Conservation (phyloP, 2,797 vertebrate species). For the Rhinichthys osculus region DNA sequence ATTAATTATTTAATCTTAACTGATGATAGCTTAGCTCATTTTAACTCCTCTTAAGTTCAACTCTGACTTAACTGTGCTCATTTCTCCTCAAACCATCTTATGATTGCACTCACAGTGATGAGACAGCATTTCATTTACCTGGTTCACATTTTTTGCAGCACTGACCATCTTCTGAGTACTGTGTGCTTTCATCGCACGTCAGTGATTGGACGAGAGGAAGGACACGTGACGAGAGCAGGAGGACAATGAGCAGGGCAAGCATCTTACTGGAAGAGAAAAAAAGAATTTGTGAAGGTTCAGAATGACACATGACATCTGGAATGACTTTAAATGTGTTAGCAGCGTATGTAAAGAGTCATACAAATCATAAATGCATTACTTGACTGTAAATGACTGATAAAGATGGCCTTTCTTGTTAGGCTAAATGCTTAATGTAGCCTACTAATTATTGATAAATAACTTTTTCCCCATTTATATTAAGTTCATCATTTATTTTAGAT, state of each 20-base stretch:
- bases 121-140: slow-evolving; percentile 68
- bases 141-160: slow-evolving; percentile 74
- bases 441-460: neutral
- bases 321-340: slow-evolving; percentile 16
- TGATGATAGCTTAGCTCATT: neutral
- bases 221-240: slow-evolving; percentile 53
- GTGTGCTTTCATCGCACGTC: slow-evolving; percentile 26
- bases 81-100: neutral
- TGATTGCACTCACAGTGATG: neutral
- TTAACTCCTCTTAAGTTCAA: neutral
- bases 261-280: slow-evolving; percentile 65
- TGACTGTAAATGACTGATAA: neutral
- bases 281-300: neutral
- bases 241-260: slow-evolving; percentile 46
- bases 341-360: neutral
- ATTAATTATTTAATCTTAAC: neutral
- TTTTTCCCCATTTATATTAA: neutral
- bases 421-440: neutral
- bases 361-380: neutral
- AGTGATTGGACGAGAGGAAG: slow-evolving; percentile 29
- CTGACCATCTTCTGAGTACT: slow-evolving; percentile 12
- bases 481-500: neutral
- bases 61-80: neutral
- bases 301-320: neutral
- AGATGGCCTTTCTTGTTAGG: neutral